These are phyloP conservation scores for Manis pentadactyla DNA, from an alignment of 2,797 vertebrate species.

Conservation along the genomic window DNA sequence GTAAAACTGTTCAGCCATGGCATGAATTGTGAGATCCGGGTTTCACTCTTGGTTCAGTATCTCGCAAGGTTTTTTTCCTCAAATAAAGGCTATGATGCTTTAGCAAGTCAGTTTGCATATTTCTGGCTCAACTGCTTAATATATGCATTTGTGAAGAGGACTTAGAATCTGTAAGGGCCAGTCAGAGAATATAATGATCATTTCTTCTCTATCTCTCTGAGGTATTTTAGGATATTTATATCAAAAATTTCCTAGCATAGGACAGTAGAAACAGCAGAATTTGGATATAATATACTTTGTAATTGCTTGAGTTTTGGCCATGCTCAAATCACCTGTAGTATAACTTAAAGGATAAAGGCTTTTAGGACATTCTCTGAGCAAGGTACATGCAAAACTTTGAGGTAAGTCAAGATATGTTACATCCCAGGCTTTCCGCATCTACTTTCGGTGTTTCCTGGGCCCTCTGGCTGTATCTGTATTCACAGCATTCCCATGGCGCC, in stretches of 20 bases:
- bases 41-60: neutral
- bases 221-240: neutral
- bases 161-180: neutral
- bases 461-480: neutral
- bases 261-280: neutral
- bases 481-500: neutral
- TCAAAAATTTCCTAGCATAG: neutral
- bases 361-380: neutral
- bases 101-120: neutral
- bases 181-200: neutral
- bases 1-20: neutral
- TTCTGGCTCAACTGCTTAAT: slow-evolving; percentile 25
- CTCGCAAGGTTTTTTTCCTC: neutral
- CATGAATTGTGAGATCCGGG: neutral
- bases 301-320: neutral
- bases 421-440: neutral
- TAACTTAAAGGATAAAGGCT: neutral
- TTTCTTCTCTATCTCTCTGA: neutral
- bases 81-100: neutral
- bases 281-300: neutral
- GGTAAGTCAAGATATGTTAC: no score
- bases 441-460: neutral
- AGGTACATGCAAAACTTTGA: neutral
- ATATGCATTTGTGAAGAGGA: neutral
- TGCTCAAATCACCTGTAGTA: neutral